Conservation (phyloP, 2,113 vertebrate species). For the Dromaius novaehollandiae region DNA sequence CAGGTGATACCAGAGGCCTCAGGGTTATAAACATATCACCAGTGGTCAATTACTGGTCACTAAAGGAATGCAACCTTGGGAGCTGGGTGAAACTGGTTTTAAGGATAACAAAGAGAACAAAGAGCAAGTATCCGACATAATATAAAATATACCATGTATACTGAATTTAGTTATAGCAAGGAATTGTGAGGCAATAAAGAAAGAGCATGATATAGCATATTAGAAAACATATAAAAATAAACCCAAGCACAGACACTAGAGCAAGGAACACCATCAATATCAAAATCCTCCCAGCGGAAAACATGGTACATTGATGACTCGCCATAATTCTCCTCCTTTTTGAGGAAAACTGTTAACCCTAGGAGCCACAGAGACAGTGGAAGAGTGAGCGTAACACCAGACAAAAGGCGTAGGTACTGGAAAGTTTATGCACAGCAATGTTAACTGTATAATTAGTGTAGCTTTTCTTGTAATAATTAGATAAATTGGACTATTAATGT, state of each 20-base stretch:
- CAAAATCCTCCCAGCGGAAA: background rate
- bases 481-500: background rate
- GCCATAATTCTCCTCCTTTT: background rate
- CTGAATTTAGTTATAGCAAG: background rate
- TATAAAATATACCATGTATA: background rate
- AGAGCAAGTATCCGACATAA: background rate
- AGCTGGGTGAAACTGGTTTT: background rate
- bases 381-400: background rate
- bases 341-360: background rate
- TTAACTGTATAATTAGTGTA: background rate
- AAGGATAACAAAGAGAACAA: background rate
- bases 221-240: background rate
- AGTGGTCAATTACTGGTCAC: background rate
- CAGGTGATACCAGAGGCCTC: background rate
- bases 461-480: background rate
- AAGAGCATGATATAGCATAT: background rate
- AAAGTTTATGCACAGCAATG: background rate
- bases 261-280: background rate
- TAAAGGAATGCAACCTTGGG: conserved; percentile 9
- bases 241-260: background rate
- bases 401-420: background rate
- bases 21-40: background rate
- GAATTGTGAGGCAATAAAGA: background rate
- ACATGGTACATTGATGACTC: background rate
- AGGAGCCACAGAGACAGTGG: background rate